These are phyloP conservation scores for Drosophila anomalata DNA, from an alignment of 2,888 invertebrate species.

Conservation along the genomic window DNA sequence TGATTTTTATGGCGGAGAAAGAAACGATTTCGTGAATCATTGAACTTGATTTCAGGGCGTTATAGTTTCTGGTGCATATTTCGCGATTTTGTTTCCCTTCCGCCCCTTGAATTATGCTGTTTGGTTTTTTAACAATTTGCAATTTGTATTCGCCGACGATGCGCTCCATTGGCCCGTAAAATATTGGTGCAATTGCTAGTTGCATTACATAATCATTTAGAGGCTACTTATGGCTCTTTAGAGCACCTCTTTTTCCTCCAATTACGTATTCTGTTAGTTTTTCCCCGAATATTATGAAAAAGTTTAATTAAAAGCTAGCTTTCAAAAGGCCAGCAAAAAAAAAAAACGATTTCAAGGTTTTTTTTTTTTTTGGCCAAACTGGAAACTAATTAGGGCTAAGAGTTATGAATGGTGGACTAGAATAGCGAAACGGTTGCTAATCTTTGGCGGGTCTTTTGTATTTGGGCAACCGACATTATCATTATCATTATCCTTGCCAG, in stretches of 20 bases:
- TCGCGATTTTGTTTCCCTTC: conserved; percentile 9
- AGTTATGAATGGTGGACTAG: conserved; percentile 18
- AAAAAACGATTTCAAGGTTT: conserved; percentile 55
- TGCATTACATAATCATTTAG: conserved; percentile 58
- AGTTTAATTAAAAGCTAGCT: conserved; percentile 61
- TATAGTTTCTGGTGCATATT: neutral
- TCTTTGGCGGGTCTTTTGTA: conserved; percentile 49
- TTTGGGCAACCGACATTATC: conserved; percentile 13
- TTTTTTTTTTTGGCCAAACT: neutral
- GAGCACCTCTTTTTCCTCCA: conserved; percentile 22
- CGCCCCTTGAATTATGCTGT: conserved; percentile 19
- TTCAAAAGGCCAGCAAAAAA: conserved; percentile 14
- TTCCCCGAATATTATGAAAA: conserved; percentile 39
- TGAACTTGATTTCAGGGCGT: conserved; percentile 33
- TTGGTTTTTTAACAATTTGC: conserved; percentile 13
- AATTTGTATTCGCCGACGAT: conserved; percentile 44
- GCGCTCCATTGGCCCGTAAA: conserved; percentile 74
- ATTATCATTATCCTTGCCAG: conserved; percentile 10
- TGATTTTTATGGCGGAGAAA: conserved; percentile 8
- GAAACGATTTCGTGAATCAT: conserved; percentile 22
- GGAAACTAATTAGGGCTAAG: conserved; percentile 52
- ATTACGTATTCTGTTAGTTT: conserved; percentile 17
- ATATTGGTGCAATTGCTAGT: conserved; percentile 60
- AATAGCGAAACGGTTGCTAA: conserved; percentile 12
- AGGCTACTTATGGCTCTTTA: conserved; percentile 43